Conservation (phyloP, 2,888 invertebrate genomes). For the Globia sparganii region DNA sequence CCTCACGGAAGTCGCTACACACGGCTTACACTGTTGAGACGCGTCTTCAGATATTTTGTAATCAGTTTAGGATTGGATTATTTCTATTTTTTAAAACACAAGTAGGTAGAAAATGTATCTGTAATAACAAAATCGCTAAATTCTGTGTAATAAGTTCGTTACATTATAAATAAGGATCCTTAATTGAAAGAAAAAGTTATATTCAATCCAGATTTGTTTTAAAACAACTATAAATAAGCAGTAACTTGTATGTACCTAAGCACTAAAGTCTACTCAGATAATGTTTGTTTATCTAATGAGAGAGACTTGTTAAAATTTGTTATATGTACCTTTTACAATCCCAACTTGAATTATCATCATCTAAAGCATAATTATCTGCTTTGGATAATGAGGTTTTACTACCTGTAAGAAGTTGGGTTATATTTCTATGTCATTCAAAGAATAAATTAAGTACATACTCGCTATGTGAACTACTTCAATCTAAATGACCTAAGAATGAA, state of each 20-base stretch:
- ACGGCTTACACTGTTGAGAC: slow-evolving; percentile 66
- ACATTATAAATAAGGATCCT: no score
- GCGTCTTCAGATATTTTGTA: slow-evolving; percentile 50
- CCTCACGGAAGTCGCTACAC: slow-evolving; percentile 73
- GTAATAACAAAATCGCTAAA: neutral
- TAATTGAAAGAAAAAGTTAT: neutral
- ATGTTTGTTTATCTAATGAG: neutral
- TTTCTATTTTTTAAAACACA: neutral
- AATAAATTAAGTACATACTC: neutral
- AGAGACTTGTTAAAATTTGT: neutral
- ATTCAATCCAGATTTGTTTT: neutral
- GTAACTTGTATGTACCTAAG: neutral
- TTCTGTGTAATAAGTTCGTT: neutral
- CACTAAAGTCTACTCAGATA: neutral
- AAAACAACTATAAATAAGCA: neutral
- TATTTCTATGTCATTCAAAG: neutral
- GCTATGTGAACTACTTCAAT: neutral
- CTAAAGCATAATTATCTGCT: neutral
- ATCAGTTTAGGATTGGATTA: slow-evolving; percentile 5
- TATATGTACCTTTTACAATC: neutral
- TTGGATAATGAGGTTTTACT: no score
- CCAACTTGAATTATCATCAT: neutral
- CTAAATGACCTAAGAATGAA: neutral
- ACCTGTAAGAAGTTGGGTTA: no score
- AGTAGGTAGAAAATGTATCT: neutral